Percentiles rank a stretch among this genome's conserved stretches.
Conservation (phyloP, 2,113 vertebrate species). For the Pelvicachromis taeniatus region DNA sequence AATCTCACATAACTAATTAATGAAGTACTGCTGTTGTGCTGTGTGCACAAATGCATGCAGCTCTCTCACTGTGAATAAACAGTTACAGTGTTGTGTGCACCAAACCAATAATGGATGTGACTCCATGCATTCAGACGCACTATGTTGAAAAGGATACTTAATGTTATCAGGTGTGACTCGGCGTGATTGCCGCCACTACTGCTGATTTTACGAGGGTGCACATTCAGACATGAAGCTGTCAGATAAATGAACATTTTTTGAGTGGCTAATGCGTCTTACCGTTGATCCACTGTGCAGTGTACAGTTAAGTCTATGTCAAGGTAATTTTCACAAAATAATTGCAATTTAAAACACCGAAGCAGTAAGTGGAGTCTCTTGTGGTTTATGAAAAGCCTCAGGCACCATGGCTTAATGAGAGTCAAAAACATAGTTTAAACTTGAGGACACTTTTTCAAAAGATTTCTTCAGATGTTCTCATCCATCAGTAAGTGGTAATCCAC, state of each 20-base stretch:
- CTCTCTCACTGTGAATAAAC: neutral
- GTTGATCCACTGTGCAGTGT: neutral
- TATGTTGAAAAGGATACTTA: neutral
- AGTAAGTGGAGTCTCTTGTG: neutral
- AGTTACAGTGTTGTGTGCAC: neutral
- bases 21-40: neutral
- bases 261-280: neutral
- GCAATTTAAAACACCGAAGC: neutral
- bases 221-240: neutral
- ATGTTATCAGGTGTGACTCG: neutral
- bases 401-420: constrained; percentile 6
- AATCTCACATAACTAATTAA: neutral
- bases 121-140: neutral
- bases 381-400: constrained; percentile 5
- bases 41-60: neutral
- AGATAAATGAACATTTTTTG: neutral
- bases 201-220: neutral
- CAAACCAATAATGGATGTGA: neutral
- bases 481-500: constrained; percentile 8
- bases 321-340: neutral
- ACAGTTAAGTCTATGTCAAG: neutral
- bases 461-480: constrained; percentile 22
- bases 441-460: constrained; percentile 18
- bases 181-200: neutral
- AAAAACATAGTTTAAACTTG: neutral